These are phyloP conservation scores for Nephrotoma appendiculata DNA, from an alignment of 2,888 invertebrate species.

Conservation along the genomic window DNA sequence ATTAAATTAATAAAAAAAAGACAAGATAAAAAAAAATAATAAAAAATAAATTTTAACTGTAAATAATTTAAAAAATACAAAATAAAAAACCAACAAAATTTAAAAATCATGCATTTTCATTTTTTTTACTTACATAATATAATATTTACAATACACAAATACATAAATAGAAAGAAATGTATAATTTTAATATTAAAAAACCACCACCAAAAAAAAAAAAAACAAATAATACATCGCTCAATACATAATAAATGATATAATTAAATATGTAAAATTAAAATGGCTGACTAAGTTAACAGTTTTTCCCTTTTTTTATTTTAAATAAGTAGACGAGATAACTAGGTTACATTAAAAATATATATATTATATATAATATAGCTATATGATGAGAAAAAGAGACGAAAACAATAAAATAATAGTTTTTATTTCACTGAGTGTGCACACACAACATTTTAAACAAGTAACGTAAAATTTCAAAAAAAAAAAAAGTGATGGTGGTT, in stretches of 20 bases:
- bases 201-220: neutral
- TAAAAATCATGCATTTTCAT: neutral
- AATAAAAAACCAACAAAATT: neutral
- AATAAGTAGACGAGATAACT: neutral
- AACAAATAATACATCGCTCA: neutral
- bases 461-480: neutral
- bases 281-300: neutral
- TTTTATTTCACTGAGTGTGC: neutral
- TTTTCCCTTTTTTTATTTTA: neutral
- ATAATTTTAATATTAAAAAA: neutral
- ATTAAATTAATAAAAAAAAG: neutral
- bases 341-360: neutral
- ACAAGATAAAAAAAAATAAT: neutral
- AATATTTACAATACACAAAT: neutral
- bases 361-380: neutral
- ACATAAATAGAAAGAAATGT: neutral
- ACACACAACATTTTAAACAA: neutral
- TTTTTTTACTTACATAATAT: neutral
- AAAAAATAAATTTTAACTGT: neutral
- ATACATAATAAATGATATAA: neutral
- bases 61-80: neutral
- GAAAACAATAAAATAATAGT: neutral
- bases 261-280: neutral
- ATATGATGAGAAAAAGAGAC: neutral
- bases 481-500: neutral